These are phyloP conservation scores for Daboia siamensis DNA, from an alignment of 2,113 vertebrate genomes.

Conservation along the genomic window DNA sequence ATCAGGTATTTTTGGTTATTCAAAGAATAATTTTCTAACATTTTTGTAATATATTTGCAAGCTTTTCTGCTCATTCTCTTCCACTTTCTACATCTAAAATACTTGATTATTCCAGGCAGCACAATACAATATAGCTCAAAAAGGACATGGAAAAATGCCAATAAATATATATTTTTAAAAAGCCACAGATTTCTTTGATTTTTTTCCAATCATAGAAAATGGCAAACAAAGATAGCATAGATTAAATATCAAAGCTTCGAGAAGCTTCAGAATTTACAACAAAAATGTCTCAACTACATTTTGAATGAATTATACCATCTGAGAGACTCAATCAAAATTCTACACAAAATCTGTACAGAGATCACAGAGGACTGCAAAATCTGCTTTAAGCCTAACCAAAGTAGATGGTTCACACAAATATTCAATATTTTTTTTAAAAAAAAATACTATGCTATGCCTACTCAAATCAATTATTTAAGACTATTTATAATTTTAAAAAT, in stretches of 20 bases:
- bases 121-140: constrained; percentile 18
- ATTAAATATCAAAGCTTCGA: constrained; percentile 3
- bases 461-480: constrained; percentile 32
- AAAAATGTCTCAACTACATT: neutral
- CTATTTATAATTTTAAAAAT: constrained; percentile 2
- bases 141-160: constrained; percentile 2
- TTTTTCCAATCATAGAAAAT: neutral
- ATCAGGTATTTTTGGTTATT: neutral
- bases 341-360: neutral
- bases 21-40: constrained; percentile 21
- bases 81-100: constrained; percentile 23
- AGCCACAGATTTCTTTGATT: neutral
- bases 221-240: neutral
- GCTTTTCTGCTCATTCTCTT: constrained; percentile 26
- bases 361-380: neutral
- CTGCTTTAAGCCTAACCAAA: constrained; percentile 1
- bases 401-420: neutral
- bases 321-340: constrained; percentile 25
- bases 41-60: constrained; percentile 34
- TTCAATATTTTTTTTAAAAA: neutral
- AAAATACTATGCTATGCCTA: constrained; percentile 28
- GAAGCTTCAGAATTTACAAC: constrained; percentile 7
- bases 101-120: constrained; percentile 35
- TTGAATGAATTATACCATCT: neutral
- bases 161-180: neutral